Evolutionary conservation across 2,888 invertebrate genomes (phyloP), one percentile per base, ranked within the genome.

Genomic region (Geophilus truncorum): DNA sequence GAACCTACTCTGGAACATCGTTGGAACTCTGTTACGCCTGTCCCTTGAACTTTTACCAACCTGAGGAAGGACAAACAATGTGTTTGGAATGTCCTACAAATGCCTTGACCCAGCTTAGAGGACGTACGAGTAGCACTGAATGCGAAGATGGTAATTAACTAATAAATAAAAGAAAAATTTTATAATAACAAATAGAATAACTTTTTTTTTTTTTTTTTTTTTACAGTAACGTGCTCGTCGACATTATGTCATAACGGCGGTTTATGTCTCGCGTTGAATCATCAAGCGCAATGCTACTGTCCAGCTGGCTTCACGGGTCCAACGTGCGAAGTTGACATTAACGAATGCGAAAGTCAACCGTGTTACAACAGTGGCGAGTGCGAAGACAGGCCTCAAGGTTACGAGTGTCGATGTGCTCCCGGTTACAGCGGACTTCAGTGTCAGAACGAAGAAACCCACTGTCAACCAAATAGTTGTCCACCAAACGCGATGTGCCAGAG

Each of bases 401-500:
- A 96, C 86, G 91, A 93, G 84, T 97, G 97, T 84, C 92, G 94
- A 83, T 97, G 97, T 86, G 91, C 92, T 0, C 90, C 92, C 5
- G 96, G 88, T 70, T 96, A 95, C 85, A 92, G 93, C 9, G 96
- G 96, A n/a, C 91, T 95, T 40, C 96, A 96, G 86, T 98, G 98
- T 86, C 97, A 98, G 88, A 94, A 96, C 86, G 96, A 97, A 87
- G 91, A 92, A 84, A 93, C 94, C 18, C 96, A 97, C 85, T 97
- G 96, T 86, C 90, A 90, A 84, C 93, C 93, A 85, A 93, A 94
- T 82, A 95, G 97, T 0, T 98, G 98, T 84, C 95, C 96, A 0
- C 97, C 96, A 86, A 90, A 96, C 85, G 97, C 97, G 3, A 96
- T 97, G 94, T 98, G 98, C 87, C 97, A 97, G 88, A 96, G 98